These are phyloP conservation scores for Riptortus pedestris DNA, from an alignment of 1,140 invertebrate species.

Conservation along the genomic window DNA sequence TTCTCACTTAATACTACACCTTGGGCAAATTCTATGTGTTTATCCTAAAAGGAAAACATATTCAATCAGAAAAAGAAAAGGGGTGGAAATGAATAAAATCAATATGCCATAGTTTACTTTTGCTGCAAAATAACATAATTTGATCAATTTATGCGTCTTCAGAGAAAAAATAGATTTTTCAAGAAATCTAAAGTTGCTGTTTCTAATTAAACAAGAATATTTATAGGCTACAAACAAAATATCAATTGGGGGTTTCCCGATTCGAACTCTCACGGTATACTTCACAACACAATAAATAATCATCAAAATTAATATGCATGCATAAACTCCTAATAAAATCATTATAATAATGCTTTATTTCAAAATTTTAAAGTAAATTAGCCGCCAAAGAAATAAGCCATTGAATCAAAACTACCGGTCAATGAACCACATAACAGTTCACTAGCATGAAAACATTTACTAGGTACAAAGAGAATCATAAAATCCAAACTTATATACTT, in stretches of 20 bases:
- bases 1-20: constrained; percentile 21
- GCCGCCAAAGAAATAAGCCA: no score
- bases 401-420: background rate
- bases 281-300: background rate
- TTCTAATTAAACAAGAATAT: constrained; percentile 9
- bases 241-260: constrained; percentile 18
- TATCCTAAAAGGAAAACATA: constrained; percentile 18
- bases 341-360: background rate
- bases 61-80: no score
- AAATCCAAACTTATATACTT: no score
- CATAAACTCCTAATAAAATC: background rate
- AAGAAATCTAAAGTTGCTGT: background rate
- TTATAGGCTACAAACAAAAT: constrained; percentile 25
- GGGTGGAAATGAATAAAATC: no score
- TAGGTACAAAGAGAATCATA: no score
- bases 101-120: background rate
- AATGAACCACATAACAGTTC: no score
- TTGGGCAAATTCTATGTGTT: constrained; percentile 22
- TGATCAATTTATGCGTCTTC: background rate
- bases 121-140: background rate
- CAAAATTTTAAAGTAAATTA: background rate
- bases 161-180: constrained; percentile 1
- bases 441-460: no score
- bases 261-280: background rate
- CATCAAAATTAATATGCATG: background rate